Evolutionary conservation across 2,888 invertebrate genomes (phyloP).

Genomic region (Mimachlamys varia): DNA sequence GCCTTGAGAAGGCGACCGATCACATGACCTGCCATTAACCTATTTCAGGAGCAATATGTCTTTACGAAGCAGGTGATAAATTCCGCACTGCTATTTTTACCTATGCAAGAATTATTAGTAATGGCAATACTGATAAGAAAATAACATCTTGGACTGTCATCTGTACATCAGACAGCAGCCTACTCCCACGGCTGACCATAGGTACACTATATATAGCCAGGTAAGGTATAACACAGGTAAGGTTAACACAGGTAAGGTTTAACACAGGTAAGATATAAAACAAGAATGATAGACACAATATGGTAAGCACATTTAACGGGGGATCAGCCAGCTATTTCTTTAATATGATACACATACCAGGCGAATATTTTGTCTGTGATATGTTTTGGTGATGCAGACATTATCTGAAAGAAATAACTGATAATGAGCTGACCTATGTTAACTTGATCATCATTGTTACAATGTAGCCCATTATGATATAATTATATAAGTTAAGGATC

Average conservation of each 20-base stretch:
- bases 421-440: too few relatives aligned
- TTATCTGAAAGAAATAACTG: too few relatives aligned
- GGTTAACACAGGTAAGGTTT: too few relatives aligned
- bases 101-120: neutral
- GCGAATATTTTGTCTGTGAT: neutral
- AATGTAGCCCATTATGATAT: too few relatives aligned
- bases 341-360: neutral
- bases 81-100: neutral
- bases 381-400: neutral
- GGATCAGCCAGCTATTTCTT: neutral
- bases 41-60: neutral
- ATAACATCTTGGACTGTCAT: neutral
- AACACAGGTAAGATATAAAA: too few relatives aligned
- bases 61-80: neutral
- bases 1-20: neutral
- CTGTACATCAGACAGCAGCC: neutral
- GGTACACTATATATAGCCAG: neutral
- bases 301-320: too few relatives aligned
- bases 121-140: neutral
- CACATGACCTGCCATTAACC: conserved; percentile 19
- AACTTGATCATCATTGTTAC: too few relatives aligned
- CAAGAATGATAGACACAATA: too few relatives aligned
- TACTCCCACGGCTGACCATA: neutral
- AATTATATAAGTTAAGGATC: too few relatives aligned
- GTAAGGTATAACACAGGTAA: too few relatives aligned